Percentiles rank a stretch among this genome's conserved stretches.
These are phyloP conservation scores for Toxotes lorentzi DNA, from an alignment of 2,797 vertebrate species.

Conservation along the genomic window DNA sequence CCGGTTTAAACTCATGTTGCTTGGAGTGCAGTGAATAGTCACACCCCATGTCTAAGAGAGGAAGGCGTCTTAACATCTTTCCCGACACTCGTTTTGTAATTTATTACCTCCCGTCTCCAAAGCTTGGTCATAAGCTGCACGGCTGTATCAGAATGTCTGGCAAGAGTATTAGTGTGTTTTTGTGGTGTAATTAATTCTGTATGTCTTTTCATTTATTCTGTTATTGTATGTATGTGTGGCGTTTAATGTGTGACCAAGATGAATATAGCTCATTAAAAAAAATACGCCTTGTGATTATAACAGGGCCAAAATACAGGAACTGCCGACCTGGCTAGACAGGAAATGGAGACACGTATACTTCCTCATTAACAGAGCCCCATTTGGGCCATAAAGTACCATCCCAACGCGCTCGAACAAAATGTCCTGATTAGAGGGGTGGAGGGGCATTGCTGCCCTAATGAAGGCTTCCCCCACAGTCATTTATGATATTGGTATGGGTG, in stretches of 20 bases:
- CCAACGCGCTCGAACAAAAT: slow-evolving; percentile 81
- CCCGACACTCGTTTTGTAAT: slow-evolving; percentile 32
- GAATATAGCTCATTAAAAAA: slow-evolving; percentile 84
- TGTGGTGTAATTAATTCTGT: slow-evolving; percentile 43
- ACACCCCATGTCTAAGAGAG: slow-evolving; percentile 8
- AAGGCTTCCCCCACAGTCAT: slow-evolving; percentile 85
- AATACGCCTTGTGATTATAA: slow-evolving; percentile 73
- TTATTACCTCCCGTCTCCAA: slow-evolving; percentile 30
- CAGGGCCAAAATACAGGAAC: slow-evolving; percentile 80
- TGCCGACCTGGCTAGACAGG: slow-evolving; percentile 86
- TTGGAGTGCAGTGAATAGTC: slow-evolving; percentile 18
- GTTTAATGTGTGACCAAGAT: slow-evolving; percentile 76
- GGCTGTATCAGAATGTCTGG: slow-evolving; percentile 6
- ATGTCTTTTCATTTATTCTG: slow-evolving; percentile 49
- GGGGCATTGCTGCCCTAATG: slow-evolving; percentile 82
- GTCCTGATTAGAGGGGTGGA: slow-evolving; percentile 77
- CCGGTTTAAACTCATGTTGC: slow-evolving; percentile 46
- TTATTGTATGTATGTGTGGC: slow-evolving; percentile 54
- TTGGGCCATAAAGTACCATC: slow-evolving; percentile 84
- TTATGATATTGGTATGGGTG: slow-evolving; percentile 86
- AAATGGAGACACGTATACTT: slow-evolving; percentile 84
- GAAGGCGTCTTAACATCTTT: slow-evolving; percentile 37
- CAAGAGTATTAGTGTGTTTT: slow-evolving; percentile 14
- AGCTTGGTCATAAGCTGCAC: slow-evolving; percentile 28
- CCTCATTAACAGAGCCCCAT: slow-evolving; percentile 85